A percentile compares a stretch with the other conserved stretches of the same genome.
Evolutionary conservation across 2,888 invertebrate species (phyloP).

Genomic region (Leptinotarsa peninsularis): DNA sequence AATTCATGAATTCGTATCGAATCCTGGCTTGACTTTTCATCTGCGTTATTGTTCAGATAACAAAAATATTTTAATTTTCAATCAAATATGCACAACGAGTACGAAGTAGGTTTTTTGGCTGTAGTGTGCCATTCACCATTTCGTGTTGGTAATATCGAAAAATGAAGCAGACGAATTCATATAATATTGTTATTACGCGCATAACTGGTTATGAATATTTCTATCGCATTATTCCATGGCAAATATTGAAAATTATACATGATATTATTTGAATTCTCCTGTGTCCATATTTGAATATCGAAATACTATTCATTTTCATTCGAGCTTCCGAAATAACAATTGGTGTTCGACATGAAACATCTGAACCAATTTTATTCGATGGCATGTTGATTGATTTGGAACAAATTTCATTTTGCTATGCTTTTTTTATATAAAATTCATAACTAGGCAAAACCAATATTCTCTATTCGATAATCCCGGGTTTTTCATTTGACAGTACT

Average conservation of each 20-base stretch:
- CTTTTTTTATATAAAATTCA: slow-evolving; percentile 9
- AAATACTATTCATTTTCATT: slow-evolving; percentile 1
- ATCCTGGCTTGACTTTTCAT: not conserved
- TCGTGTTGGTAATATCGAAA: not conserved
- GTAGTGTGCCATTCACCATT: not conserved
- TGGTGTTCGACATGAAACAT: slow-evolving; percentile 2
- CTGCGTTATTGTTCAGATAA: not conserved
- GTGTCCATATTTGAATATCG: slow-evolving; percentile 1
- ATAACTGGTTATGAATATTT: slow-evolving; percentile 22
- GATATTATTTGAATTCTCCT: slow-evolving; percentile 8
- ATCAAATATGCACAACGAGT: slow-evolving; percentile 15
- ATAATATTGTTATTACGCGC: slow-evolving; percentile 14
- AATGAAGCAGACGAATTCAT: not conserved
- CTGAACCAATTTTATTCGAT: slow-evolving; percentile 9
- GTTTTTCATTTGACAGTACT: not conserved
- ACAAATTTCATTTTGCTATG: not conserved
- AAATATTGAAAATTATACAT: slow-evolving; percentile 22
- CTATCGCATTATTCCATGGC: slow-evolving; percentile 1
- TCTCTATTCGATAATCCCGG: not conserved
- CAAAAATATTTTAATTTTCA: slow-evolving; percentile 2
- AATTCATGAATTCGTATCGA: not conserved
- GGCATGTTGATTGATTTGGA: slow-evolving; percentile 4
- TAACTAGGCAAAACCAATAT: not conserved
- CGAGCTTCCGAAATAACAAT: not conserved
- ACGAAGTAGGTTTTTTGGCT: not conserved